Evolutionary conservation across 1,140 invertebrate genomes (phyloP).

Genomic region (Pseudomyrmex pallidus): DNA sequence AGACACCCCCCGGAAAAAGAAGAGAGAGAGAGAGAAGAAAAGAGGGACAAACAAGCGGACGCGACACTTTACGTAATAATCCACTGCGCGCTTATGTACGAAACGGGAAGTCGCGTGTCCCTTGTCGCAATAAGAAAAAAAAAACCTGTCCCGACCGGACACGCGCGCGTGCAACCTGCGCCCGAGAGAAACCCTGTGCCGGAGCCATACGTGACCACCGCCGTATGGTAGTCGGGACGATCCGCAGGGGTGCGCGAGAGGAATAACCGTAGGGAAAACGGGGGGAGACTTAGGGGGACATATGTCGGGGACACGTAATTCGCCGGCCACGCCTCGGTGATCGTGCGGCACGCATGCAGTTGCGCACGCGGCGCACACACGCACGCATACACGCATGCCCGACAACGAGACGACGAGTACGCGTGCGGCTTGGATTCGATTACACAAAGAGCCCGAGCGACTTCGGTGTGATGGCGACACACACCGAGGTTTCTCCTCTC

Average conservation of each 20-base stretch:
- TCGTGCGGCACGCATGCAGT: constrained; percentile 60
- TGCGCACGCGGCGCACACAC: constrained; percentile 8
- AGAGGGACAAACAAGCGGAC: constrained; percentile 3
- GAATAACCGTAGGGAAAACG: background rate
- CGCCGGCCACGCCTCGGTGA: constrained; percentile 72
- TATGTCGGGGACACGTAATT: constrained; percentile 73
- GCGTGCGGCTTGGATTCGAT: constrained; percentile 63
- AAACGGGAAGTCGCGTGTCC: constrained; percentile 38
- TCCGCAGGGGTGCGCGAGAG: constrained; percentile 45
- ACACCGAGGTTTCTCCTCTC: background rate
- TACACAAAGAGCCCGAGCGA: constrained; percentile 42
- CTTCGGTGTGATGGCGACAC: background rate
- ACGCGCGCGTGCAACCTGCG: constrained; percentile 54
- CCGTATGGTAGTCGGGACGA: constrained; percentile 49
- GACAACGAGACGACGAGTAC: constrained; percentile 10
- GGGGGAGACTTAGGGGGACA: constrained; percentile 34
- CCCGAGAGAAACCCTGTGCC: constrained; percentile 33
- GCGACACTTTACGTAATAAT: constrained; percentile 35
- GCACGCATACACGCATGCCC: background rate
- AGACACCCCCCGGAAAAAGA: background rate
- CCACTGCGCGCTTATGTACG: background rate
- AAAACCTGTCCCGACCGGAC: constrained; percentile 4
- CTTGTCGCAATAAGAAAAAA: background rate
- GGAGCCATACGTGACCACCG: constrained; percentile 3
- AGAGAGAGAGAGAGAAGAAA: background rate